Base-by-base conservation (phyloP, 2,113 vertebrate species). In the Oxyruncus cristatus region DNA sequence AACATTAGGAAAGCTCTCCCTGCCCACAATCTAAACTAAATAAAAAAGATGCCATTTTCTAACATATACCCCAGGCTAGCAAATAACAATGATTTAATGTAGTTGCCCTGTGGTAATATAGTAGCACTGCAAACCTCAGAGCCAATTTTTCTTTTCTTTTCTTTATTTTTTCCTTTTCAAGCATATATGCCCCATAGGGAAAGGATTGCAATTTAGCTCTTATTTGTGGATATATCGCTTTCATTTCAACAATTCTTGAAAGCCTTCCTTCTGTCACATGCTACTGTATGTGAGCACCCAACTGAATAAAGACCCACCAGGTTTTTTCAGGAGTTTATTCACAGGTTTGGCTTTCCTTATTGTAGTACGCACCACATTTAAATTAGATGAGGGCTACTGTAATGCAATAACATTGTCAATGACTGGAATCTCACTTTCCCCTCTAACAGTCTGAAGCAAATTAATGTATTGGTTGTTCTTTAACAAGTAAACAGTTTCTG, bases 251-350 rank as follows among this genome's bases (percentile, higher is more conserved):
- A 94, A 70, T 85, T 90, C 92, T 95, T 97, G 95, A 96, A 86
- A 96, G 92, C 84, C 83, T 90, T 94, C 94, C 94, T 95, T 76
- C 92, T 85, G 71, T 67, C 87, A 78, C 86, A 84, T 22, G 17
- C 30, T 93, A 62, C 83, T 56, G 41, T 85, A 52, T 84, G 66
- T 0, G 3, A 92, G 88, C 53, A 91, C 70, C 92, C 97, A 97
- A 97, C 91, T 94, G 94, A 98, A 97, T 91, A 97, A 95, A 96
- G 93, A 97, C 97, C 96, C 93, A 97, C 91, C 95, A 95, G 77
- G 67, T 78, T 87, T 97, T 97, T 98, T 98, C 95, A 98, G 96
- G 91, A 97, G 58, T 98, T 99, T 99, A 99, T 99, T 99, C 92
- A 96, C 89, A 97, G 97, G 97, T 98, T 98, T 98, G 97, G 85